Conservation (phyloP, 2,113 vertebrate genomes). For the Struthidea cinerea region DNA sequence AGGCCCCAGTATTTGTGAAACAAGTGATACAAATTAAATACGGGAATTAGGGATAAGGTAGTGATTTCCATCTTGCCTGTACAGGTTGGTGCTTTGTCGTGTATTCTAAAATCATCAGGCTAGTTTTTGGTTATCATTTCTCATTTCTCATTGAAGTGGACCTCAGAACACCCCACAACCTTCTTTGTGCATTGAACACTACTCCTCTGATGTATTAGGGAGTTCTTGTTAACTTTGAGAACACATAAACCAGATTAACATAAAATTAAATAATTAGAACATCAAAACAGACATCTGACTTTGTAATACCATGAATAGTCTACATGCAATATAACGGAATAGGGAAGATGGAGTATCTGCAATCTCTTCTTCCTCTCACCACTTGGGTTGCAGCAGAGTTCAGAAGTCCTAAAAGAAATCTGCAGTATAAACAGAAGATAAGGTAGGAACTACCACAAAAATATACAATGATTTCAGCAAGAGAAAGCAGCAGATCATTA, state of each 20-base stretch:
- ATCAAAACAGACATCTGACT: background rate
- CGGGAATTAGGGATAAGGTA: rapidly evolving
- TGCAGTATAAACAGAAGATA: background rate
- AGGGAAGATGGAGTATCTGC: background rate
- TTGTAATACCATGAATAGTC: background rate
- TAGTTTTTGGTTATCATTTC: background rate
- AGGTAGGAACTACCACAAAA: background rate
- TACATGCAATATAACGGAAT: rapidly evolving
- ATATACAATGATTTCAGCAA: background rate
- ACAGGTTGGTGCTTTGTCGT: background rate
- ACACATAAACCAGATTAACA: background rate
- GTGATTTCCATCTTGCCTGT: rapidly evolving
- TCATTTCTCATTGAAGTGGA: background rate
- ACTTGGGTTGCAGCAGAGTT: background rate
- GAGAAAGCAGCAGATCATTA: background rate
- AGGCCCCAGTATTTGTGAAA: background rate
- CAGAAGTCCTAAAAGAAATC: background rate
- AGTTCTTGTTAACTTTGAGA: background rate
- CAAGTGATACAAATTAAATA: background rate
- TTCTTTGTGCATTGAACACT: background rate
- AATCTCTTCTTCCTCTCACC: background rate
- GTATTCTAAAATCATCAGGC: background rate
- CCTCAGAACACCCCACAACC: background rate
- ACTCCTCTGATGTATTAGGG: background rate
- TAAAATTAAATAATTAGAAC: background rate